Percentiles rank a stretch among this genome's conserved stretches.
phyloP scores from a whole-genome alignment of 53 echinoderm and acorn worm genomes.

The Crossaster papposus region DNA sequence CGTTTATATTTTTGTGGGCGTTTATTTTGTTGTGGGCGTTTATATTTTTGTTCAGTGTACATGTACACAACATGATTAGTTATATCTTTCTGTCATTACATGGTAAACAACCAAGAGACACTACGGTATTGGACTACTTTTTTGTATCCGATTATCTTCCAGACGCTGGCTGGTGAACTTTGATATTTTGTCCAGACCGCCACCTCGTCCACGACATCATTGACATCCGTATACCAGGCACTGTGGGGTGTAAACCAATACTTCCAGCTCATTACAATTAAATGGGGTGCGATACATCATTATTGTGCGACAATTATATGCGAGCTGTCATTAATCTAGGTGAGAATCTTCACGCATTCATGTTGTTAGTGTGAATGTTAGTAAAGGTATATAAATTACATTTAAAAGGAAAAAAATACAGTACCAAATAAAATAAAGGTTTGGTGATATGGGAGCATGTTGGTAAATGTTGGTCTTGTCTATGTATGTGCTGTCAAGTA shows the following conservation, averaged over 20 bases:
- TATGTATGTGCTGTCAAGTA: too few species aligned
- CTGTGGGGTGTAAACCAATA: not conserved
- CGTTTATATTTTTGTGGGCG: too few species aligned
- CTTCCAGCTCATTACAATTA: not conserved
- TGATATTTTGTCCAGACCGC: conserved; percentile 28
- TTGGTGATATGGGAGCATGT: too few species aligned
- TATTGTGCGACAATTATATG: not conserved
- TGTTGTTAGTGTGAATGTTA: not conserved
- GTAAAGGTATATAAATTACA: too few species aligned
- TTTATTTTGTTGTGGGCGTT: too few species aligned
- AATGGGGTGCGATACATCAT: not conserved
- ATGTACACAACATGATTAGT: not conserved
- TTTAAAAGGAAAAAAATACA: too few species aligned
- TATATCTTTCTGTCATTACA: not conserved
- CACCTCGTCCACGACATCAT: not conserved
- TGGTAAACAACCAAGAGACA: not conserved
- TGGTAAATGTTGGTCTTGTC: too few species aligned
- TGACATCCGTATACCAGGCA: not conserved
- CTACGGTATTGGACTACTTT: not conserved
- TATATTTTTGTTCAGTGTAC: too few species aligned
- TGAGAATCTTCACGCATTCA: not conserved
- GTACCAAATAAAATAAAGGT: too few species aligned
- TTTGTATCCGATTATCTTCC: conserved; percentile 21
- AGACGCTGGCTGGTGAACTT: conserved; percentile 22
- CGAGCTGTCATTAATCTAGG: not conserved